Evolutionary conservation across 2,113 vertebrate genomes (phyloP), one percentile per base, ranked within the genome.

Genomic region (Gadus macrocephalus): DNA sequence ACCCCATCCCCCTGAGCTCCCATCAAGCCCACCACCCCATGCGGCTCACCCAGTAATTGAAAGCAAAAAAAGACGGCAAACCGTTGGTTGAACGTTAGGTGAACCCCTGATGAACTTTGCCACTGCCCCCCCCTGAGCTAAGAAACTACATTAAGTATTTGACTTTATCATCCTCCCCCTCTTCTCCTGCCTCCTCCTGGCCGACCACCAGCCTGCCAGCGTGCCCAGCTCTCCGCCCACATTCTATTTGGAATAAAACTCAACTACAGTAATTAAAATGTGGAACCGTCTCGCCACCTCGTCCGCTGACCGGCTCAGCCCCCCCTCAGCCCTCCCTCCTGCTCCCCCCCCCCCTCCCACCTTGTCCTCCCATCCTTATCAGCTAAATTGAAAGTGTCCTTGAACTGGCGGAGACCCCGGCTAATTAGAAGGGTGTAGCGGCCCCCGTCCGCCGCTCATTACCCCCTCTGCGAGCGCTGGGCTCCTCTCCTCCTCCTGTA

Each of bases 301-400:
- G 42, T 49, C 42, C 42, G 9, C 42, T 9, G 9, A 11, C 42
- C 42, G 2, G 42, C 42, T 49, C 42, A 9, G 11, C 67, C 12
- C 6, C 2, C 7, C 58, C 58, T n/a, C 63, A 17, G 22, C 66
- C 31, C 3, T 42, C 72, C 69, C 62, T 14, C 61, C 17, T 65
- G 15, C 69, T 35, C 56, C n/a, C 28, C 42, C 68, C 60, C 59
- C 69, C 83, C 78, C 78, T 62, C 31, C 22, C 15, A 69, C 64
- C 64, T 78, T 76, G 71, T 76, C 72, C 75, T 85, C 84, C 85
- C 84, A 83, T 90, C 81, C 85, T 83, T 82, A 88, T 86, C 88
- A 81, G 84, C 83, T 87, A 86, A 84, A 90, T 84, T 87, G 80
- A 87, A 88, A 80, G 60, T 56, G 84, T 85, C 88, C 88, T 90